phyloP scores from a whole-genome alignment of 2,113 vertebrate species.

The Promerops cafer region DNA sequence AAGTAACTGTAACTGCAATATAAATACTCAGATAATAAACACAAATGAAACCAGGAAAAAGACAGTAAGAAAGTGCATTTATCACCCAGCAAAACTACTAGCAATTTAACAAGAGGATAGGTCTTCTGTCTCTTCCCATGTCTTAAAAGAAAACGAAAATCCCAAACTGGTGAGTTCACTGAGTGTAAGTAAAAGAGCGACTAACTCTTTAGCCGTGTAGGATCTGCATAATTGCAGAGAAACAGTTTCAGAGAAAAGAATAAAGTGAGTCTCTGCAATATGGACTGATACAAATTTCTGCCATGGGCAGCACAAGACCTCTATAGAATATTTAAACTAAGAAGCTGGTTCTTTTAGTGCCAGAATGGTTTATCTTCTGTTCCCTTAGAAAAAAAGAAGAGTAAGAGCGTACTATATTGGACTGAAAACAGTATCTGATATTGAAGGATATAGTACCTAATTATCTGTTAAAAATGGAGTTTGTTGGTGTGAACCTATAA shows the following conservation, averaged over 20 bases:
- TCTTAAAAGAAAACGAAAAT: not conserved
- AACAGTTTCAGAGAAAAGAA: not conserved
- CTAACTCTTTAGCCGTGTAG: not conserved
- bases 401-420: not conserved
- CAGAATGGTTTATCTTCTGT: not conserved
- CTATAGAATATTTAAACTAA: not conserved
- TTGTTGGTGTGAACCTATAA: not conserved
- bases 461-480: not conserved
- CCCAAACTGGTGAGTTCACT: not conserved
- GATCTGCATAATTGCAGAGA: not conserved
- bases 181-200: not conserved
- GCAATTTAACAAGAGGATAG: not conserved
- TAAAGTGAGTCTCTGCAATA: not conserved
- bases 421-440: not conserved
- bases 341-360: not conserved
- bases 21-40: not conserved
- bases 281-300: not conserved
- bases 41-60: not conserved
- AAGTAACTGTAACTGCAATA: not conserved
- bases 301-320: not conserved
- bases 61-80: not conserved
- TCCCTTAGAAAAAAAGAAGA: not conserved
- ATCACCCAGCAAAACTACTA: not conserved
- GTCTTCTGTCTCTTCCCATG: not conserved
- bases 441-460: not conserved